Base-by-base conservation (phyloP, 2,113 vertebrate species). In the Chrysochloris asiatica region DNA sequence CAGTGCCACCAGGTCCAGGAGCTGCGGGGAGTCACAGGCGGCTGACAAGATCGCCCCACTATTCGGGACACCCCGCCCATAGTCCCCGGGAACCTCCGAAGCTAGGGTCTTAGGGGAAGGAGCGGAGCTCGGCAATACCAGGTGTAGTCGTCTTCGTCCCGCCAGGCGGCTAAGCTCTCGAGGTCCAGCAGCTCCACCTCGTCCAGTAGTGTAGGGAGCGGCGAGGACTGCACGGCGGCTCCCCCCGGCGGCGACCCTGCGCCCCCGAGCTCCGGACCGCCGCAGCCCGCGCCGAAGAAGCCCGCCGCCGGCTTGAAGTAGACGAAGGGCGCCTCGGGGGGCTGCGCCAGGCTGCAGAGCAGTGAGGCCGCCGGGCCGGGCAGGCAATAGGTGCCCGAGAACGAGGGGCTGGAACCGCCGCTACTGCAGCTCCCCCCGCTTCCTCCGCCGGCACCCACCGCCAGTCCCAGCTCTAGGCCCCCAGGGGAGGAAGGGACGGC, bases 151-250 rank as follows among this genome's bases (percentile, higher is more conserved):
- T 99, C 98, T 41, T 98, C 98, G n/a, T 98, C 96, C 87, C 98
- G 96, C 95, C 96, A 96, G 82, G 97, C 96, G 12, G 98, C 97
- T 54, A 98, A 79, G 92, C 94, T 93, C 95, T 97, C 97, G 83
- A 99, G 97, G 93, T 99, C 98, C 97, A 99, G 95, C n/a, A 98
- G 90, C 83, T 99, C 98, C 91, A 99, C 98, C 97, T 99, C 98
- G 54, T 99, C 99, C 98, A 99, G 92, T 85, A 98, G 96, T 63
- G 98, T 96, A 41, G 95, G 95, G 59, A 96, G 96, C 72, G 95
- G 84, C 79, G 96, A 83, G 52, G 93, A 87, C 19, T 90, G 88
- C 52, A 45, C 17, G 77, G 82, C 2, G 17, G 89, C 69, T n/a
- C 67, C 92, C 83, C 91, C 94, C 0, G 93, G 95, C 6, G 95